Conservation (phyloP, 1,140 invertebrate species). For the Acromyrmex echinatior region DNA sequence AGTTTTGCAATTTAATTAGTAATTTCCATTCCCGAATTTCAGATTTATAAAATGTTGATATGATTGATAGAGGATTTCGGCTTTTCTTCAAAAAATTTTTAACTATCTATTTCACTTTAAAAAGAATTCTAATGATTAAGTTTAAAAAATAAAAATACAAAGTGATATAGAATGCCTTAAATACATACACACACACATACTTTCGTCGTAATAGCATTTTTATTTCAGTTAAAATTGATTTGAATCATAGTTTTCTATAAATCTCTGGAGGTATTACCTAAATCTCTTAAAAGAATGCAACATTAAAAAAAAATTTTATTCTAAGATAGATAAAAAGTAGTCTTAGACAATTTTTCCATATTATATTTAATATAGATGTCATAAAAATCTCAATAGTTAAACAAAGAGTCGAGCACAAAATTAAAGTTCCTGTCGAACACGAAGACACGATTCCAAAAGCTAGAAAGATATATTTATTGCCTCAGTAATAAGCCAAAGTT, state of each 20-base stretch:
- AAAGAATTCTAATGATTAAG: background rate
- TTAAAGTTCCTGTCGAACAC: background rate
- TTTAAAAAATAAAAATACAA: background rate
- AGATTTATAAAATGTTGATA: background rate
- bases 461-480: constrained; percentile 31
- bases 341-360: background rate
- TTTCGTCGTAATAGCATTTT: background rate
- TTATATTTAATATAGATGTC: background rate
- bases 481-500: constrained; percentile 43
- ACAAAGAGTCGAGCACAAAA: background rate
- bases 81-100: background rate
- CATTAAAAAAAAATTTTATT: background rate
- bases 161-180: background rate
- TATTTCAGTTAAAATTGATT: background rate
- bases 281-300: background rate
- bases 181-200: background rate
- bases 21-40: background rate
- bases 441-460: constrained; percentile 13
- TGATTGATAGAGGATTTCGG: background rate
- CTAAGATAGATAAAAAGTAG: background rate
- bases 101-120: background rate
- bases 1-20: background rate
- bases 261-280: background rate
- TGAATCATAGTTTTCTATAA: background rate
- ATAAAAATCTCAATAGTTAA: background rate